Base-by-base conservation (phyloP, 2,797 vertebrate genomes). In the Cyclura pinguis region DNA sequence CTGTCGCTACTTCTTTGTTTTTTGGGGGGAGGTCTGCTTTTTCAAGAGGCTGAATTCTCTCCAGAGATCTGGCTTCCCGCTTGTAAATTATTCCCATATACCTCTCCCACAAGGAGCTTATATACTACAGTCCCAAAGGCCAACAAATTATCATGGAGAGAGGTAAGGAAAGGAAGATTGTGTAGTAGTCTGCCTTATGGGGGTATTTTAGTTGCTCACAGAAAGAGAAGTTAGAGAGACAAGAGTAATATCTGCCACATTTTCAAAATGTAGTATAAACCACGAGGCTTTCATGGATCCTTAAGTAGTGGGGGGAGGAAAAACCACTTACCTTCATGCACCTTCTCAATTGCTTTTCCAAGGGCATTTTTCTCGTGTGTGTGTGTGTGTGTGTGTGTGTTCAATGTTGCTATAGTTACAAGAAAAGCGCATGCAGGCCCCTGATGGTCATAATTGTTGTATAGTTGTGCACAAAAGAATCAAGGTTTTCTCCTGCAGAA, bases 361-460 rank as follows among this genome's bases (percentile, higher is more conserved):
- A 87, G 85, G 94, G 57, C 52, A 77, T 84, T 93, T 94, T 91
- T 57, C 64, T 55, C 12, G 57, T 59, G 14, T 59, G 57, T 59
- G 57, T 59, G 16, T 59, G 57, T 59, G 57, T 59, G 57, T 62
- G 10, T 69, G 29, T 69, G 32, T 32, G 64, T 88, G 94, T 57
- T 78, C 83, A 27, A 52, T 92, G 93, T 96, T 97, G 94, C 96
- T 92, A 96, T 93, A 95, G 94, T 92, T 96, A 92, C 95, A 91
- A 0, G 59, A 80, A 90, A 69, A 62, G 93, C 86, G n/a, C 92
- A 86, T 93, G 86, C 88, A 93, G 94, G 80, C 89, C 57, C 92
- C 96, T 95, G 93, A 94, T 95, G 93, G 93, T 77, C 52, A 2
- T 89, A 92, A 94, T 86, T 92, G 89, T 94, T 94, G 89, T 89